Conservation (phyloP, 2,888 invertebrate genomes). For the Spicauda simplicius region DNA sequence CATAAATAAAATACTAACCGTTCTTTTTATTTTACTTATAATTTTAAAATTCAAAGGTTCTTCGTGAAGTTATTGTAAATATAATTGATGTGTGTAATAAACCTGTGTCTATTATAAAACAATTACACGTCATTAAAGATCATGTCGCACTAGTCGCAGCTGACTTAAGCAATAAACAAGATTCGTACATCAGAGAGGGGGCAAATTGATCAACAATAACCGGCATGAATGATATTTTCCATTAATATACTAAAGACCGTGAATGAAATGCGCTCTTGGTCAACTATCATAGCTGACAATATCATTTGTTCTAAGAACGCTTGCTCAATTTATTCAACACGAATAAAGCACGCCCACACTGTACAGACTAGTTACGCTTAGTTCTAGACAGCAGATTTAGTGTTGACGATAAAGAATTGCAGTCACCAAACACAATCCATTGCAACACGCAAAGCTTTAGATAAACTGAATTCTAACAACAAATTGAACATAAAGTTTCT, state of each 20-base stretch:
- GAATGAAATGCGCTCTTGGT: slow-evolving; percentile 31
- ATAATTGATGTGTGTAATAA: too few species aligned
- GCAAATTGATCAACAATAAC: neutral
- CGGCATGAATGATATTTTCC: too few species aligned
- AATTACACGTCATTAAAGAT: neutral
- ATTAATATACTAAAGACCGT: slow-evolving; percentile 9
- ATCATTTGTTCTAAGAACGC: slow-evolving; percentile 30
- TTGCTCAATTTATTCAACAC: slow-evolving; percentile 37
- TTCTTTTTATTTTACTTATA: too few species aligned
- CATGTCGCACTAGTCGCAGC: too few species aligned
- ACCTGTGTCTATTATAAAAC: too few species aligned
- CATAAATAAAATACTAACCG: too few species aligned
- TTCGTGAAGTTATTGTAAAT: too few species aligned
- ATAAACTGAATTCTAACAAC: neutral
- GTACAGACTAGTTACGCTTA: slow-evolving; percentile 18
- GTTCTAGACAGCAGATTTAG: slow-evolving; percentile 26
- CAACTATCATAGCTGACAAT: slow-evolving; percentile 22
- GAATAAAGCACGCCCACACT: slow-evolving; percentile 42
- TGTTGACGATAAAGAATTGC: slow-evolving; percentile 28
- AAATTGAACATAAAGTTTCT: too few species aligned
- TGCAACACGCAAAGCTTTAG: neutral
- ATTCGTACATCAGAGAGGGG: neutral
- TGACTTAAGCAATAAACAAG: too few species aligned
- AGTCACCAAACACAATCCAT: neutral
- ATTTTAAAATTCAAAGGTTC: too few species aligned